phyloP scores from a whole-genome alignment of 37 sponge, comb jelly and placozoan species.

The Aplysina aerophoba region DNA sequence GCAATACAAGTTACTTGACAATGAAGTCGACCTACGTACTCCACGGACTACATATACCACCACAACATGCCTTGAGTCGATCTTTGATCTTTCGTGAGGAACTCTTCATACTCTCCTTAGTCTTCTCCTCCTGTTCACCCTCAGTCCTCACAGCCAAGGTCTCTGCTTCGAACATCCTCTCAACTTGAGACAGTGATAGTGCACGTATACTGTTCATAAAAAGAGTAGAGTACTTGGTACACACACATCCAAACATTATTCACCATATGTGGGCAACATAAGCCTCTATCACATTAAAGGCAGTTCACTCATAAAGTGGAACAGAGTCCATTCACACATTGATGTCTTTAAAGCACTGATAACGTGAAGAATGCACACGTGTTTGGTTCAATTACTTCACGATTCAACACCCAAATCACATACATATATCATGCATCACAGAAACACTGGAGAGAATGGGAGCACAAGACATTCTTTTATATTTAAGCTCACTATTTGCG shows the following conservation, averaged over 20 bases:
- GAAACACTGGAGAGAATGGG: not conserved
- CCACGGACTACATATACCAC: no score
- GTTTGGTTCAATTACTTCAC: no score
- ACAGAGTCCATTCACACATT: no score
- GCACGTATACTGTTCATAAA: conserved; percentile 18
- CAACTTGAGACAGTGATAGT: conserved; percentile 53
- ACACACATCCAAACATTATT: not conserved
- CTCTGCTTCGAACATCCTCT: conserved; percentile 69
- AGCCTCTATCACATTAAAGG: no score
- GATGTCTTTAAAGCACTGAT: no score
- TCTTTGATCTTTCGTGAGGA: conserved; percentile 23
- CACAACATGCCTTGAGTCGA: conserved; percentile 1
- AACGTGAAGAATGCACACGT: no score
- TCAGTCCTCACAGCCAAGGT: conserved; percentile 59
- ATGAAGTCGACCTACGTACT: no score
- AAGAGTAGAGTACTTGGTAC: not conserved
- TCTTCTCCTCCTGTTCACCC: conserved; percentile 10
- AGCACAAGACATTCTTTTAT: not conserved
- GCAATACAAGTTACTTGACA: no score
- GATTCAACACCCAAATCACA: no score
- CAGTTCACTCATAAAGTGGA: no score
- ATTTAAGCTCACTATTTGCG: not conserved
- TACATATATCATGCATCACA: not conserved
- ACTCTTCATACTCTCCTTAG: not conserved
- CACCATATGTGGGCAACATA: not conserved